Conservation (phyloP, 37 sponge, comb jelly and placozoan species). For the Lycopodina hypogea region DNA sequence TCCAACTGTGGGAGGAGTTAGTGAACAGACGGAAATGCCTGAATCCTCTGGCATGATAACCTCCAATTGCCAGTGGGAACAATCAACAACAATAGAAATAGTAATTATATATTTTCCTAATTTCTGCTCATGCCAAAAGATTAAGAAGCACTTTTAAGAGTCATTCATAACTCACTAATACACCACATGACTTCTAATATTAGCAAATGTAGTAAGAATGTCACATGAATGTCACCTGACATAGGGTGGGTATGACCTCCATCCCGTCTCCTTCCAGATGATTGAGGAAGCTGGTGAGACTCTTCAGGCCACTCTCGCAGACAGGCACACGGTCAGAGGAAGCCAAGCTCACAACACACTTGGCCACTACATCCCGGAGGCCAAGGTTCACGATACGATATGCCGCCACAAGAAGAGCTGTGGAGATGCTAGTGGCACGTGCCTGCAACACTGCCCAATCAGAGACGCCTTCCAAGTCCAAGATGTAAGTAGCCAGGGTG, state of each 20-base stretch:
- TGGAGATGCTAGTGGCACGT: conserved; percentile 37
- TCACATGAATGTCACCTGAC: conserved; percentile 16
- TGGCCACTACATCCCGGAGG: conserved; percentile 16
- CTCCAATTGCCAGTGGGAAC: too few relatives aligned
- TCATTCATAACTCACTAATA: too few relatives aligned
- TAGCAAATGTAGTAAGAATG: too few relatives aligned
- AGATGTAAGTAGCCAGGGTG: conserved; percentile 7
- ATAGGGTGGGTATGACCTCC: conserved; percentile 8
- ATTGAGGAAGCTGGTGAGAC: conserved; percentile 36
- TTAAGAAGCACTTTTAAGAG: too few relatives aligned
- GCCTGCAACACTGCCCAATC: conserved; percentile 71
- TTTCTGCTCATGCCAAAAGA: too few relatives aligned
- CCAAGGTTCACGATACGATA: conserved; percentile 18
- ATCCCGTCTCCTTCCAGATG: conserved; percentile 9
- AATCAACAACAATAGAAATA: too few relatives aligned
- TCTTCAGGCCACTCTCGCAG: conserved; percentile 47
- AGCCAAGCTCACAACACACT: conserved; percentile 32
- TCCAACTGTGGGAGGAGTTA: too few relatives aligned
- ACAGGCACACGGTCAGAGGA: conserved; percentile 67
- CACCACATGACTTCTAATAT: too few relatives aligned
- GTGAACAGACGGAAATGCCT: too few relatives aligned
- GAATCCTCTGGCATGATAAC: too few relatives aligned
- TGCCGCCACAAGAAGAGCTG: conserved; percentile 21
- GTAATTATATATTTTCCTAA: too few relatives aligned
- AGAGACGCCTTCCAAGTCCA: conserved; percentile 18